Evolutionary conservation across 2,113 vertebrate genomes (phyloP).

Genomic region (Ceyx cyanopectus): DNA sequence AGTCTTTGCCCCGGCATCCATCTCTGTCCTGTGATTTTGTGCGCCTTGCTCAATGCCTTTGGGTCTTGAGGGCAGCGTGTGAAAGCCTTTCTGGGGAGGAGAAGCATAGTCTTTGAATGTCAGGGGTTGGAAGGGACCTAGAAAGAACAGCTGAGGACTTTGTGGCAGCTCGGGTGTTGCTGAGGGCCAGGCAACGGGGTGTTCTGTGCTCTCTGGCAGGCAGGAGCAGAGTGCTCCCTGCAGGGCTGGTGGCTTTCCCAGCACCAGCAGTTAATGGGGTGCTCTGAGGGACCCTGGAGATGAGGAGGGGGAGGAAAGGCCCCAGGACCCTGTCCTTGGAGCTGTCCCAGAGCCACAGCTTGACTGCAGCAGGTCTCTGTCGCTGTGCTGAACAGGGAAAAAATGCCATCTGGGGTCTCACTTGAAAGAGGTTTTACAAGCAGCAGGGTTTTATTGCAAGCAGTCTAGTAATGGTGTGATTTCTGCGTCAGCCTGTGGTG

Average conservation of each 20-base stretch:
- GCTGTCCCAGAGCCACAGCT: not conserved
- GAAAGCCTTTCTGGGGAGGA: not conserved
- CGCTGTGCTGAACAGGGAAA: fast-evolving
- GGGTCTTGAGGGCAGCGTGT: fast-evolving
- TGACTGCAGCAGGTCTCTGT: fast-evolving
- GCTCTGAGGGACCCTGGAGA: fast-evolving
- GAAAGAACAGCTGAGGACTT: not conserved
- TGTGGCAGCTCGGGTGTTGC: fast-evolving
- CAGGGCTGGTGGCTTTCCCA: not conserved
- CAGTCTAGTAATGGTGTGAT: not conserved
- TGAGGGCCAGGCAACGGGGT: not conserved
- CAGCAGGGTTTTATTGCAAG: slow-evolving; percentile 10
- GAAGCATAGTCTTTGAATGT: too few relatives aligned
- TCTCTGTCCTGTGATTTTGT: fast-evolving
- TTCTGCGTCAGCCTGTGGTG: not conserved
- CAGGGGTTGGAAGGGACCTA: too few relatives aligned
- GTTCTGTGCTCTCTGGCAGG: fast-evolving
- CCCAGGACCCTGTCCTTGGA: fast-evolving
- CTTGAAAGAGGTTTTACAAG: slow-evolving; percentile 45
- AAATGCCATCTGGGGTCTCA: slow-evolving; percentile 36
- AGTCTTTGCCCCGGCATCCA: not conserved
- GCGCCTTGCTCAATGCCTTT: fast-evolving
- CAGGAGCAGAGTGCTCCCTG: not conserved
- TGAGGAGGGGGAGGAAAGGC: not conserved
- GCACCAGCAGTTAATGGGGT: not conserved